Conservation (phyloP, 2,888 invertebrate species). For the Adela reaumurella region DNA sequence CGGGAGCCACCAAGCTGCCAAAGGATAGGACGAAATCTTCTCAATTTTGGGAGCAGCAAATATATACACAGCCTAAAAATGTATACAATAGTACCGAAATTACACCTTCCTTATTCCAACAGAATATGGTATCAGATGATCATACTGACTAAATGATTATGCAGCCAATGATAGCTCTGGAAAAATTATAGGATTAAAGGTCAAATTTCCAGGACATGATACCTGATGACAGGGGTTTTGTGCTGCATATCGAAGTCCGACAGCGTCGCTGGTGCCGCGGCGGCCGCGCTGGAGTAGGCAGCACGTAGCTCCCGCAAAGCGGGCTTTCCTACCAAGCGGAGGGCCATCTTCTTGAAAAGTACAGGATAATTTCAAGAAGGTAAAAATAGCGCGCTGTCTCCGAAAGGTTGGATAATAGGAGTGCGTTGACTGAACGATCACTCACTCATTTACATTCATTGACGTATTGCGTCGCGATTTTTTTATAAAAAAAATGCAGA, state of each 20-base stretch:
- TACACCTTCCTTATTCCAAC: too few species aligned
- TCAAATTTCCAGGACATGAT: not conserved
- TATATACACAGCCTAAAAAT: too few species aligned
- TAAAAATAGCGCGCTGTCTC: not conserved
- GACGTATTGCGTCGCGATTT: too few species aligned
- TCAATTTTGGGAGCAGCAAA: too few species aligned
- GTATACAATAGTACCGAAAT: too few species aligned
- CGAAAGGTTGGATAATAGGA: slow-evolving; percentile 1
- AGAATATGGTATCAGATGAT: too few species aligned
- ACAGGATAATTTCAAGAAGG: not conserved
- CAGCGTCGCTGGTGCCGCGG: slow-evolving; percentile 47
- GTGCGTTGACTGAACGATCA: not conserved
- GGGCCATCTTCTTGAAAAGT: slow-evolving; percentile 29
- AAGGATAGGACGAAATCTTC: too few species aligned
- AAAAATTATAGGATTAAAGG: not conserved
- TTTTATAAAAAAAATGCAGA: too few species aligned
- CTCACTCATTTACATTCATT: not conserved
- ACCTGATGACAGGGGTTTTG: slow-evolving; percentile 57
- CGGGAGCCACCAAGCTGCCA: too few species aligned
- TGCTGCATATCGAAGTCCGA: slow-evolving; percentile 68
- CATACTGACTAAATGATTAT: too few species aligned
- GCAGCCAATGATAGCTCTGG: too few species aligned
- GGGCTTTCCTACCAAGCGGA: slow-evolving; percentile 39
- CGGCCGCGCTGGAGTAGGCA: slow-evolving; percentile 29
- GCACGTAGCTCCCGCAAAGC: slow-evolving; percentile 26